These are phyloP conservation scores for Cyprinodon tularosa DNA, from an alignment of 2,113 vertebrate species.

Conservation along the genomic window DNA sequence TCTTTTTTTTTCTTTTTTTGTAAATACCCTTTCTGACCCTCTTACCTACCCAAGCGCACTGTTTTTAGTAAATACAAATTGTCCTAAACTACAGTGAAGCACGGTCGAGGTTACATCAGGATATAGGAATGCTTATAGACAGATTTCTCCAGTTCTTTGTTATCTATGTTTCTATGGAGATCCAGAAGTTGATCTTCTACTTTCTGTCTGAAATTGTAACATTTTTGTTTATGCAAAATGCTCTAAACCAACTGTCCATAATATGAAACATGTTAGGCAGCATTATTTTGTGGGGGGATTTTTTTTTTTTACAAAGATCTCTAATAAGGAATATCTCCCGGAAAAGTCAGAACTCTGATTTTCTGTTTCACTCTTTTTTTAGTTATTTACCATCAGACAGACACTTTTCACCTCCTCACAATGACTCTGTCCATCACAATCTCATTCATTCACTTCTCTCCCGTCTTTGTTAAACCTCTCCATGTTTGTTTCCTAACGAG, in stretches of 20 bases:
- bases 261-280: neutral
- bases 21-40: neutral
- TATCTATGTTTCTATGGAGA: neutral
- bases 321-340: neutral
- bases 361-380: conserved; percentile 14
- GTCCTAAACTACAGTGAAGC: neutral
- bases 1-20: neutral
- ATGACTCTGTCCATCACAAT: conserved; percentile 18
- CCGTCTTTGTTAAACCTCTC: neutral
- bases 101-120: neutral
- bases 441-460: conserved; percentile 29
- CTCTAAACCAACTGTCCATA: neutral
- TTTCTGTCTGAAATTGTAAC: neutral
- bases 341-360: neutral
- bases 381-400: conserved; percentile 4
- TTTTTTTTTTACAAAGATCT: neutral
- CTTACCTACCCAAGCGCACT: neutral
- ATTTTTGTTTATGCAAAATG: neutral
- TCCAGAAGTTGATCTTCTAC: neutral
- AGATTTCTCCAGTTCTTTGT: neutral
- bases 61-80: neutral
- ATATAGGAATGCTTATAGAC: neutral
- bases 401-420: conserved; percentile 11
- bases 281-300: neutral
- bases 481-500: neutral